Percentiles rank a stretch among this genome's conserved stretches.
Conservation (phyloP, 30 jellyfish, hydroid and myxozoan species). For the Hydra vulgaris region DNA sequence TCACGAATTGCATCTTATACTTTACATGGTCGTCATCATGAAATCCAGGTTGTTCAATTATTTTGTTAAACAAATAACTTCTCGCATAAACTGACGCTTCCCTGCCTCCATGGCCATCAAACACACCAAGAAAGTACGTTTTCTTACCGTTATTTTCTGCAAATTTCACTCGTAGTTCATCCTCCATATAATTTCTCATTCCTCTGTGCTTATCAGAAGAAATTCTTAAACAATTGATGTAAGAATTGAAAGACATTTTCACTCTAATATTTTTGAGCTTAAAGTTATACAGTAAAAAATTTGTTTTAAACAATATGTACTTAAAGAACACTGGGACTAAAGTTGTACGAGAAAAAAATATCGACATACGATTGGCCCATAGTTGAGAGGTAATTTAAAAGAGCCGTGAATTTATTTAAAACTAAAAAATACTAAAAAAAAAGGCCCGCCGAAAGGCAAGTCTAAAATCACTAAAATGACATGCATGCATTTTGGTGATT, state of each 20-base stretch:
- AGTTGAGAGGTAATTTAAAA: neutral
- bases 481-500: too few relatives aligned
- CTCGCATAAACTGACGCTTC: conserved; percentile 72
- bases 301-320: neutral
- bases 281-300: neutral
- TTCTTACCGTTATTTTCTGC: conserved; percentile 20
- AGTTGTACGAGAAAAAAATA: neutral
- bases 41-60: conserved; percentile 25
- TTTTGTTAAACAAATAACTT: conserved; percentile 27
- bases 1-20: conserved; percentile 49
- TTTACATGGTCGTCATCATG: conserved; percentile 45
- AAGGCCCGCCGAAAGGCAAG: neutral
- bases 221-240: neutral
- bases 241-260: neutral
- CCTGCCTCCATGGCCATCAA: conserved; percentile 93
- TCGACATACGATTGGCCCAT: neutral
- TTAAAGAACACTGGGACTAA: neutral
- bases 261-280: neutral
- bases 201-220: conserved; percentile 36
- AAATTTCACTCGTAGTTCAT: conserved; percentile 28
- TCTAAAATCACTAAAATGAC: too few relatives aligned
- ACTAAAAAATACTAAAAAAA: too few relatives aligned
- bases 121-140: conserved; percentile 51
- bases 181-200: conserved; percentile 81
- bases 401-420: neutral